These are phyloP conservation scores for Choristoneura fumiferana DNA, from an alignment of 1,140 invertebrate species.

Conservation along the genomic window DNA sequence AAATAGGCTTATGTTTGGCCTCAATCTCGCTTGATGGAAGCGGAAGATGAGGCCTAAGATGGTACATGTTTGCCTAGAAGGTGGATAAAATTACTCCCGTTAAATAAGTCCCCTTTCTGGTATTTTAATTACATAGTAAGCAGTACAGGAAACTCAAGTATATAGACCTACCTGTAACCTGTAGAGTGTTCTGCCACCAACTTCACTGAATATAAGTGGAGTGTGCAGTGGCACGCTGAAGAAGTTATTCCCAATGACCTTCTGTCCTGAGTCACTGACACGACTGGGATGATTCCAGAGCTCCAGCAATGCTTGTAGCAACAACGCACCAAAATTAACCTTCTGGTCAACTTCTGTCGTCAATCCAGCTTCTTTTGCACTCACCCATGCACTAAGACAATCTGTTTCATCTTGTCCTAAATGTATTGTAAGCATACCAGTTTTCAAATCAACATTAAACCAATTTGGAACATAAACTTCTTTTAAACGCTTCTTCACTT, in stretches of 20 bases:
- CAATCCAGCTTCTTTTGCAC: conserved; percentile 95
- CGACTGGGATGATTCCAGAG: conserved; percentile 90
- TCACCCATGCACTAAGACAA: conserved; percentile 99
- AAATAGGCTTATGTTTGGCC: too few relatives aligned
- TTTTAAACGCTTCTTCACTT: conserved; percentile 95
- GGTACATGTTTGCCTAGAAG: too few relatives aligned
- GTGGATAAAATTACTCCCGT: too few relatives aligned
- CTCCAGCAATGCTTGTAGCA: conserved; percentile 96
- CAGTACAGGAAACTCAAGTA: background rate
- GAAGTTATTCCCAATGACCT: conserved; percentile 88
- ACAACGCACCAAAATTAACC: conserved; percentile 97
- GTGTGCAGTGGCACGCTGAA: conserved; percentile 97
- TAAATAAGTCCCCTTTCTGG: too few relatives aligned
- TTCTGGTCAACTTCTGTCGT: conserved; percentile 91
- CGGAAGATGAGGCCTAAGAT: too few relatives aligned
- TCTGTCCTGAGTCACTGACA: conserved; percentile 82
- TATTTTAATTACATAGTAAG: background rate
- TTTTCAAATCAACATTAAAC: conserved; percentile 99
- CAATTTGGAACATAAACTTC: conserved; percentile 98
- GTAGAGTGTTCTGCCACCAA: conserved; percentile 95
- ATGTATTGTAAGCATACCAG: conserved; percentile 98
- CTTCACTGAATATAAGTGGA: conserved; percentile 98
- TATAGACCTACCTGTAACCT: conserved; percentile 52
- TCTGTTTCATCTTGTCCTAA: conserved; percentile 98
- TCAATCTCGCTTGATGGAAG: too few relatives aligned